phyloP scores from a whole-genome alignment of 2,113 vertebrate species.

The Nanorana parkeri region DNA sequence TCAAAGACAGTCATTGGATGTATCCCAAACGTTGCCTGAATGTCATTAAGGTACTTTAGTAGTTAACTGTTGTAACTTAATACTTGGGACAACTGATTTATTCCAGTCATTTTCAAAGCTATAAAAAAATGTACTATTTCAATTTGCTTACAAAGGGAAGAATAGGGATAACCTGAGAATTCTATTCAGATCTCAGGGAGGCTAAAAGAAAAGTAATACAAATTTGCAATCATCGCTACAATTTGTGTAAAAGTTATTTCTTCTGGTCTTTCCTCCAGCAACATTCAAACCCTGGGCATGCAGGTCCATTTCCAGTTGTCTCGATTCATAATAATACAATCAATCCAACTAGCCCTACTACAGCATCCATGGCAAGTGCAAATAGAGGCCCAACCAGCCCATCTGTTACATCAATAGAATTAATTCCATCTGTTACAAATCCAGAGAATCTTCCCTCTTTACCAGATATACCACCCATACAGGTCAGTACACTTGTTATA shows the following conservation, averaged over 20 bases:
- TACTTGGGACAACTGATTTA: too few relatives aligned
- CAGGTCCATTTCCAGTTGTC: slow-evolving; percentile 93
- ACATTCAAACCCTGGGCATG: slow-evolving; percentile 98
- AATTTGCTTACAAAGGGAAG: too few relatives aligned
- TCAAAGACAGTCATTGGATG: too few relatives aligned
- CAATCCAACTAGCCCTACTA: slow-evolving; percentile 96
- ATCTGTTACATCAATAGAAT: slow-evolving; percentile 88
- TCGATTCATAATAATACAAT: slow-evolving; percentile 91
- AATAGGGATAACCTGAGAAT: too few relatives aligned
- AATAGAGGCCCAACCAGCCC: slow-evolving; percentile 93
- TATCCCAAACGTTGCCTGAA: too few relatives aligned
- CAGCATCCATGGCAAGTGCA: slow-evolving; percentile 91
- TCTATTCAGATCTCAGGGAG: too few relatives aligned
- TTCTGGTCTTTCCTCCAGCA: slow-evolving; percentile 68
- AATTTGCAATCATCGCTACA: too few relatives aligned
- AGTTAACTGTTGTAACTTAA: too few relatives aligned
- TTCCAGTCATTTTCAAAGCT: too few relatives aligned
- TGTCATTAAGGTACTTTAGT: too few relatives aligned
- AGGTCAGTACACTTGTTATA: slow-evolving; percentile 76
- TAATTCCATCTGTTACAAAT: slow-evolving; percentile 97
- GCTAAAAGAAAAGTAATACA: too few relatives aligned
- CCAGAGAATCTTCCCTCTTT: slow-evolving; percentile 96
- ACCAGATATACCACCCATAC: slow-evolving; percentile 96
- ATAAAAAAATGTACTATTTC: too few relatives aligned
- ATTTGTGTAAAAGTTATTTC: background rate